Conservation (phyloP, 2,888 invertebrate genomes). For the Esperia sulphurella region DNA sequence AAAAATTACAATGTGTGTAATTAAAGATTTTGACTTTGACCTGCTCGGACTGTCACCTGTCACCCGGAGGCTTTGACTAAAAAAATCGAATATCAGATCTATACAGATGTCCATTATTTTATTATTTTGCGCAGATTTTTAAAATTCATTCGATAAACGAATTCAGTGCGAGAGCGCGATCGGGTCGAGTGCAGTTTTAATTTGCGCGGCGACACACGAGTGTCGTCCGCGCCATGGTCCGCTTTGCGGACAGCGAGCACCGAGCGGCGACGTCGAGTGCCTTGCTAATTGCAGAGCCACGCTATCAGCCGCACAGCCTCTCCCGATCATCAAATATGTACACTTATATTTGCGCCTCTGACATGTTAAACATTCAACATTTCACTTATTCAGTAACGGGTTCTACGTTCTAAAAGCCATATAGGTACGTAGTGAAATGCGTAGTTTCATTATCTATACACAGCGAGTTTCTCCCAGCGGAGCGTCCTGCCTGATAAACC, state of each 20-base stretch:
- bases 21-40: no score
- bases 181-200: slow-evolving; percentile 73
- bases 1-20: no score
- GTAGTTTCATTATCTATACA: slow-evolving; percentile 43
- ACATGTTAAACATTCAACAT: slow-evolving; percentile 15
- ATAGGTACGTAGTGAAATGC: slow-evolving; percentile 24
- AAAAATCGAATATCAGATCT: no score
- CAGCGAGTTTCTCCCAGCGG: slow-evolving; percentile 55
- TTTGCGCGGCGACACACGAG: slow-evolving; percentile 76
- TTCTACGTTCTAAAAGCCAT: neutral
- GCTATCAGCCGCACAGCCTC: slow-evolving; percentile 29
- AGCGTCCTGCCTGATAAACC: slow-evolving; percentile 61
- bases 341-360: slow-evolving; percentile 26
- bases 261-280: slow-evolving; percentile 57
- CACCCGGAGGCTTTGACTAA: no score
- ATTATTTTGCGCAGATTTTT: neutral
- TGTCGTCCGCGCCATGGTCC: slow-evolving; percentile 53
- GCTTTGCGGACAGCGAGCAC: slow-evolving; percentile 29
- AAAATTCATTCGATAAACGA: slow-evolving; percentile 57
- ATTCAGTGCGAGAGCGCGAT: slow-evolving; percentile 61
- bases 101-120: no score
- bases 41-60: no score
- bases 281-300: slow-evolving; percentile 73
- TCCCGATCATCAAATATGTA: slow-evolving; percentile 43
- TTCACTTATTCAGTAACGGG: slow-evolving; percentile 15